Conservation (phyloP, 2,113 vertebrate genomes). For the Leucoraja erinaceus region DNA sequence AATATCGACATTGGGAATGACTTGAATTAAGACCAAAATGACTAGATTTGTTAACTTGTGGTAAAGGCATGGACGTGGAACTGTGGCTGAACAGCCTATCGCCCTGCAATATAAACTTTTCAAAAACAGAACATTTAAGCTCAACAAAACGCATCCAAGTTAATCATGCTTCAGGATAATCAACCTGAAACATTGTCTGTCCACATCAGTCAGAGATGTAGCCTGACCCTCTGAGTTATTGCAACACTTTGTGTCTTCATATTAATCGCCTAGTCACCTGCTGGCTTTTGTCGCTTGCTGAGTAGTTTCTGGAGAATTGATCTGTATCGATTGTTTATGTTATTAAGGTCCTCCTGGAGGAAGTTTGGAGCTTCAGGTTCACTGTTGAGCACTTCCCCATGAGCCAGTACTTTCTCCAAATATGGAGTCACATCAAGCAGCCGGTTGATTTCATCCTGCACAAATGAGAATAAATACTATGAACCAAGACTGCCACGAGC, state of each 20-base stretch:
- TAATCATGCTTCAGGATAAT: background rate
- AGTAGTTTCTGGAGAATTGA: conserved; percentile 60
- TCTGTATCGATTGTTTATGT: conserved; percentile 54
- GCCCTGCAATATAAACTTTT: background rate
- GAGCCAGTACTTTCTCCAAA: conserved; percentile 56
- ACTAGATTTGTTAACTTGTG: background rate
- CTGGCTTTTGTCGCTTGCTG: conserved; percentile 51
- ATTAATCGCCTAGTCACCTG: background rate
- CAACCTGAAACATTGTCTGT: no score
- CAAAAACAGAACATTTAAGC: background rate
- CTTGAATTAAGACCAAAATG: background rate
- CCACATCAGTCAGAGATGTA: no score
- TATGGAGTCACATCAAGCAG: conserved; percentile 53
- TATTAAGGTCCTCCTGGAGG: conserved; percentile 57
- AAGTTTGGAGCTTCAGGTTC: conserved; percentile 51
- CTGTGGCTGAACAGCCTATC: background rate
- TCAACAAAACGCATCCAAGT: background rate
- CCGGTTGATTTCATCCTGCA: conserved; percentile 56
- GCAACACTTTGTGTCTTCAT: no score
- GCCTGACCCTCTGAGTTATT: no score
- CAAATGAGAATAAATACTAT: background rate
- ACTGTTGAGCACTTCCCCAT: conserved; percentile 52
- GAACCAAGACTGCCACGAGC: background rate
- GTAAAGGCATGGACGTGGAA: background rate
- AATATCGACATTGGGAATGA: background rate